These are phyloP conservation scores for Nannobrachium achirus DNA, from an alignment of 2,113 vertebrate genomes.

Conservation along the genomic window DNA sequence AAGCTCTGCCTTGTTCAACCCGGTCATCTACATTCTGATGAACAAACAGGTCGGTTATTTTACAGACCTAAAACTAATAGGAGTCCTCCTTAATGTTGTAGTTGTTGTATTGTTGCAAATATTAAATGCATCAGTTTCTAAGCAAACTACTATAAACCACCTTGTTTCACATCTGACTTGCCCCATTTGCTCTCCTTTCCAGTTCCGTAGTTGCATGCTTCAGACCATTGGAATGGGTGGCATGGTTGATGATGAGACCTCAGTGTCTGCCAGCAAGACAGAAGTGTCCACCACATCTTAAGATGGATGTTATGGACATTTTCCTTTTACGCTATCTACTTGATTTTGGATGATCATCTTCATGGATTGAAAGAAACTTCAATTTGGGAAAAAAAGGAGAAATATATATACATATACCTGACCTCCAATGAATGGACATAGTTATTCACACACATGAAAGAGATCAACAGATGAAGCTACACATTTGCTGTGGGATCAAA, in stretches of 20 bases:
- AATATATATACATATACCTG: constrained; percentile 1
- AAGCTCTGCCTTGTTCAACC: constrained; percentile 82
- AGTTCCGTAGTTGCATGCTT: constrained; percentile 89
- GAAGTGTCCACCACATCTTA: constrained; percentile 78
- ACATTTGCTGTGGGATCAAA: background rate
- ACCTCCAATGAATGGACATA: constrained; percentile 1
- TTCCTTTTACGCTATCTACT: constrained; percentile 13
- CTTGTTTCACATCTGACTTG: background rate
- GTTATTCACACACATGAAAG: background rate
- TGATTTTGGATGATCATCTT: constrained; percentile 20
- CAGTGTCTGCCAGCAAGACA: constrained; percentile 84
- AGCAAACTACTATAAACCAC: too few relatives aligned
- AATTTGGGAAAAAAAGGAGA: background rate
- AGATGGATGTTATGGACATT: constrained; percentile 20
- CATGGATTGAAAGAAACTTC: constrained; percentile 4
- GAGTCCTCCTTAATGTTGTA: too few relatives aligned
- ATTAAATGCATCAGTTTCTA: too few relatives aligned
- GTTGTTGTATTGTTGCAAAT: too few relatives aligned
- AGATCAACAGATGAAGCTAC: background rate
- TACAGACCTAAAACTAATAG: background rate
- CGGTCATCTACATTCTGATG: constrained; percentile 76
- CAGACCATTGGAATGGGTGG: constrained; percentile 82
- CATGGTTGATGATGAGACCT: constrained; percentile 82
- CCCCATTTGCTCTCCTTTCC: constrained; percentile 30
- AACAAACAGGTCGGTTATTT: constrained; percentile 81